Conservation (phyloP, 2,113 vertebrate genomes). For the Jaculus jaculus region DNA sequence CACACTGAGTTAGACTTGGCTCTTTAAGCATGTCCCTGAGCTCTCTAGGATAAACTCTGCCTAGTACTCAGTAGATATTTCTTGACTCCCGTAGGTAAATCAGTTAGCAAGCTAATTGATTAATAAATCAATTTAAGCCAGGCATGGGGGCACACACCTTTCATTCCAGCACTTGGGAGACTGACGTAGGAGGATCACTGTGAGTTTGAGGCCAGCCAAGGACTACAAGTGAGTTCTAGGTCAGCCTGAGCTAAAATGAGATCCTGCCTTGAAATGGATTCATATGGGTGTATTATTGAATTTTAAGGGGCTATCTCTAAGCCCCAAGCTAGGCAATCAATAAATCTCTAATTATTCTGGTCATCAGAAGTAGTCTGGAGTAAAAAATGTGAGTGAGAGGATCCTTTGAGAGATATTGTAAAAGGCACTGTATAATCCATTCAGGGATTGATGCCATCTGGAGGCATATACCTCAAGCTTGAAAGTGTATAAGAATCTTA, state of each 20-base stretch:
- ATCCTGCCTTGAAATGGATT: neutral
- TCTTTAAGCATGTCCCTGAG: neutral
- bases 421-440: neutral
- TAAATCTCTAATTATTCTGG: neutral
- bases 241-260: too few species aligned
- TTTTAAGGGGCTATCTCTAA: slow-evolving; percentile 22
- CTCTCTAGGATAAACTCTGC: neutral
- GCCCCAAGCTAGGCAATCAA: neutral
- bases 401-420: neutral
- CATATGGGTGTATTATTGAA: neutral
- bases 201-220: too few species aligned
- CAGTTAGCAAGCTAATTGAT: neutral
- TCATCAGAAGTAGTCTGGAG: neutral
- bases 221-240: too few species aligned
- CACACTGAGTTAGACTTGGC: neutral
- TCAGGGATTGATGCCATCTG: neutral
- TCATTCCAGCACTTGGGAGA: too few species aligned
- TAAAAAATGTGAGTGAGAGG: neutral
- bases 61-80: slow-evolving; percentile 6
- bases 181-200: too few species aligned
- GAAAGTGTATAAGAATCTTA: neutral
- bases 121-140: neutral
- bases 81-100: neutral
- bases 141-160: too few species aligned
- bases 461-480: neutral